Conservation (phyloP, 2,888 invertebrate genomes). For the Apantesis nais region DNA sequence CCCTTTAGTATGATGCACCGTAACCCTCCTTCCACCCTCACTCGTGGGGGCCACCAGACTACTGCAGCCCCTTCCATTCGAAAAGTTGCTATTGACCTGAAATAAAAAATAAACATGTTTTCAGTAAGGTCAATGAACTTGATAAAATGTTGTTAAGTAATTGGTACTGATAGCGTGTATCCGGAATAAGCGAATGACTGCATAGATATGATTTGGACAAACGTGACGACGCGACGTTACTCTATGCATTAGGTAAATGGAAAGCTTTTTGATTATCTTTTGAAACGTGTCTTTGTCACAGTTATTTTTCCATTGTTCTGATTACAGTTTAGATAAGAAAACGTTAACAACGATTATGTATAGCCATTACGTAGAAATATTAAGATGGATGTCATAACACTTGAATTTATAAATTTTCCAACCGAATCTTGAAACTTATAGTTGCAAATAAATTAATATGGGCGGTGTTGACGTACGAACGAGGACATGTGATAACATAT, state of each 20-base stretch:
- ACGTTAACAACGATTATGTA: neutral
- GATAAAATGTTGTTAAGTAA: conserved; percentile 17
- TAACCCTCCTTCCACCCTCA: conserved; percentile 77
- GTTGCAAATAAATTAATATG: conserved; percentile 24
- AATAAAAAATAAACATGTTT: conserved; percentile 70
- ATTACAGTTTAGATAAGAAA: neutral
- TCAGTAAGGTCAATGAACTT: conserved; percentile 48
- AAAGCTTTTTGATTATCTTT: neutral
- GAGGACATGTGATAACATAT: conserved; percentile 62
- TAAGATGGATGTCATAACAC: neutral
- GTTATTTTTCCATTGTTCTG: neutral
- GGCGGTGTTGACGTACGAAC: conserved; percentile 48
- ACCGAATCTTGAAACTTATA: conserved; percentile 15
- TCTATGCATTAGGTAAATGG: neutral
- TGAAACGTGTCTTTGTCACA: conserved; percentile 7
- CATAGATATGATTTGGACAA: conserved; percentile 2
- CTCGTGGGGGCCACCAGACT: conserved; percentile 64
- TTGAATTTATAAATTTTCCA: conserved; percentile 9
- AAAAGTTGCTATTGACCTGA: conserved; percentile 79
- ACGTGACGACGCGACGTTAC: neutral
- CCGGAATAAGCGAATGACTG: conserved; percentile 19
- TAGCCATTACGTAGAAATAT: conserved; percentile 3
- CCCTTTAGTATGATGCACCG: conserved; percentile 84
- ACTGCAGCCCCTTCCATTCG: conserved; percentile 74
- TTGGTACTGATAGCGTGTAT: conserved; percentile 12